Percentiles rank a stretch among this genome's conserved stretches.
These are phyloP conservation scores for Phytoseiulus persimilis DNA, from an alignment of 2,888 invertebrate genomes.

Conservation along the genomic window DNA sequence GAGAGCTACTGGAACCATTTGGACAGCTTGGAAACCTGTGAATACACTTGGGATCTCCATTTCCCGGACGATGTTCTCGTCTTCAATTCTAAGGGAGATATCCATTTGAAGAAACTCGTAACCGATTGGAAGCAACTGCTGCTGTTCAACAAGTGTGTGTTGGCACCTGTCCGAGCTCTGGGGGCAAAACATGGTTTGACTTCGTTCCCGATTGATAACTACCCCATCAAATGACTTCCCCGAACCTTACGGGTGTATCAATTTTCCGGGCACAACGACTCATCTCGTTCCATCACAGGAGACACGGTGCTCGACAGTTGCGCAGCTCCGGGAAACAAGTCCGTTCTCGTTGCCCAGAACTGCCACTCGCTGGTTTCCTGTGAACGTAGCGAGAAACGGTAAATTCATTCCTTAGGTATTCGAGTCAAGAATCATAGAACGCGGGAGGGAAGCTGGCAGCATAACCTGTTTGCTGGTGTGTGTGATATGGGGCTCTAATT, in stretches of 20 bases:
- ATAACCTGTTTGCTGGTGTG: too few relatives aligned
- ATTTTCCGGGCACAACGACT: too few relatives aligned
- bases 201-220: neutral
- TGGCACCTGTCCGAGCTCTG: constrained; percentile 7
- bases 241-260: too few relatives aligned
- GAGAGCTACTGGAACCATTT: neutral
- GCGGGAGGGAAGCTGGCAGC: too few relatives aligned
- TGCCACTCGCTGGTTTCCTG: neutral
- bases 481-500: too few relatives aligned
- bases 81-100: neutral
- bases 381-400: constrained; percentile 18
- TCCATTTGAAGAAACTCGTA: neutral
- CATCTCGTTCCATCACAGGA: neutral
- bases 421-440: too few relatives aligned
- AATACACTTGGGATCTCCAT: constrained; percentile 25
- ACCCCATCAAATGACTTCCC: too few relatives aligned
- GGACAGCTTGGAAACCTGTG: neutral
- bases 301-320: constrained; percentile 17
- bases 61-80: constrained; percentile 26
- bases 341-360: neutral
- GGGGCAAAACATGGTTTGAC: neutral
- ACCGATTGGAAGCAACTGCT: neutral
- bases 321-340: constrained; percentile 13
- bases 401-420: neutral
- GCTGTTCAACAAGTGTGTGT: constrained; percentile 15